These are phyloP conservation scores for Nanorana parkeri DNA, from an alignment of 2,113 vertebrate species.

Conservation along the genomic window DNA sequence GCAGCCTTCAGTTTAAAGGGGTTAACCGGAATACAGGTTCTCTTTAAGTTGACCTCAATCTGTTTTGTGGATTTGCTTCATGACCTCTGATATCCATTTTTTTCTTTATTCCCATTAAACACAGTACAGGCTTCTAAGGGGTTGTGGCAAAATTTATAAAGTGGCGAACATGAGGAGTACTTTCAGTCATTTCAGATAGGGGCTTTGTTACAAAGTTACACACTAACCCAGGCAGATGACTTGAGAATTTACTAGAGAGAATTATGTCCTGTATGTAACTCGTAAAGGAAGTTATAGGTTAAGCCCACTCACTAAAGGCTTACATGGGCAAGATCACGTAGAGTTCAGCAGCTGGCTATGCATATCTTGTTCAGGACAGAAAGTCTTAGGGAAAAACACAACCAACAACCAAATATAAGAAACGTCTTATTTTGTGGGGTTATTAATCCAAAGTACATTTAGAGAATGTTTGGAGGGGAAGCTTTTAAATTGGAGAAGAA, in stretches of 20 bases:
- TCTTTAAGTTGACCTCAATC: too few species aligned
- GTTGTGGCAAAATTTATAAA: too few species aligned
- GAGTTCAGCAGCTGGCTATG: slow-evolving; percentile 33
- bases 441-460: neutral
- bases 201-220: too few species aligned
- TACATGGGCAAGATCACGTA: slow-evolving; percentile 27
- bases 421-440: neutral
- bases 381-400: slow-evolving; percentile 11
- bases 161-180: too few species aligned
- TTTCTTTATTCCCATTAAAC: too few species aligned
- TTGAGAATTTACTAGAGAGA: slow-evolving; percentile 16
- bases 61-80: too few species aligned
- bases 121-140: too few species aligned
- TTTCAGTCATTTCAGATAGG: too few species aligned
- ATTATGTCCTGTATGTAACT: slow-evolving; percentile 1
- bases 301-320: slow-evolving; percentile 33
- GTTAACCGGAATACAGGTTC: too few species aligned
- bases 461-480: neutral
- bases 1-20: too few species aligned
- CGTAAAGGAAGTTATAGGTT: slow-evolving; percentile 33
- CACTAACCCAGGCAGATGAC: neutral
- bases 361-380: slow-evolving; percentile 8
- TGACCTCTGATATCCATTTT: too few species aligned
- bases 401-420: slow-evolving; percentile 15
- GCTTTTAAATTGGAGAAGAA: too few species aligned